Percentiles rank a stretch among this genome's conserved stretches.
These are phyloP conservation scores for Cerastis rubricosa DNA, from an alignment of 2,888 invertebrate species.

Conservation along the genomic window DNA sequence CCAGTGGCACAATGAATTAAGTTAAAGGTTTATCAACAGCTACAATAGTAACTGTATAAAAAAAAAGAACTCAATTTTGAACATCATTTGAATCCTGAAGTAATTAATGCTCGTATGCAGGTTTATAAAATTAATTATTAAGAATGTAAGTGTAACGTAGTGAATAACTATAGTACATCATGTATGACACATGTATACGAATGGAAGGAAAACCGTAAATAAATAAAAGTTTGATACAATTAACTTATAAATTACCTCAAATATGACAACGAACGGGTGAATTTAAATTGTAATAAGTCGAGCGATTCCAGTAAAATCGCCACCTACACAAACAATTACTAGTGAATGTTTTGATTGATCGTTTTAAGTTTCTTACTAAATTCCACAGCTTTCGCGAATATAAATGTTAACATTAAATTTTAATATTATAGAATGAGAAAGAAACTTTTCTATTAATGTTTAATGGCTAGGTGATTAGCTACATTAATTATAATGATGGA, in stretches of 20 bases:
- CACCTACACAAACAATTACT: constrained; percentile 10
- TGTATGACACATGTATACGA: neutral
- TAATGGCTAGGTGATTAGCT: neutral
- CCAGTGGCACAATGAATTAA: constrained; percentile 8
- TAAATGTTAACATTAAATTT: neutral
- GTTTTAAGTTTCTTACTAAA: constrained; percentile 31
- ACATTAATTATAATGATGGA: neutral
- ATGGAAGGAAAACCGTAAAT: neutral
- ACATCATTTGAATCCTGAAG: neutral
- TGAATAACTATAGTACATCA: neutral
- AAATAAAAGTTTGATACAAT: neutral
- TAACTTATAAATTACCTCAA: neutral
- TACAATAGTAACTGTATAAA: neutral
- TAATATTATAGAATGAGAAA: neutral
- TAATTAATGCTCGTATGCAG: neutral
- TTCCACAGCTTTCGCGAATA: constrained; percentile 12
- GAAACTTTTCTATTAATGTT: neutral
- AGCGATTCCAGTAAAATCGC: constrained; percentile 1
- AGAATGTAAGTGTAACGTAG: neutral
- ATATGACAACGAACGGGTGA: neutral
- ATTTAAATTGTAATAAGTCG: constrained; percentile 12
- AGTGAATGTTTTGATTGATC: constrained; percentile 35
- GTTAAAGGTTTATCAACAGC: too few relatives aligned
- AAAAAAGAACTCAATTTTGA: neutral
- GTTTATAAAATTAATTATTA: neutral